Evolutionary conservation across 2,888 invertebrate species (phyloP).

Genomic region (Dynastes hyllus): DNA sequence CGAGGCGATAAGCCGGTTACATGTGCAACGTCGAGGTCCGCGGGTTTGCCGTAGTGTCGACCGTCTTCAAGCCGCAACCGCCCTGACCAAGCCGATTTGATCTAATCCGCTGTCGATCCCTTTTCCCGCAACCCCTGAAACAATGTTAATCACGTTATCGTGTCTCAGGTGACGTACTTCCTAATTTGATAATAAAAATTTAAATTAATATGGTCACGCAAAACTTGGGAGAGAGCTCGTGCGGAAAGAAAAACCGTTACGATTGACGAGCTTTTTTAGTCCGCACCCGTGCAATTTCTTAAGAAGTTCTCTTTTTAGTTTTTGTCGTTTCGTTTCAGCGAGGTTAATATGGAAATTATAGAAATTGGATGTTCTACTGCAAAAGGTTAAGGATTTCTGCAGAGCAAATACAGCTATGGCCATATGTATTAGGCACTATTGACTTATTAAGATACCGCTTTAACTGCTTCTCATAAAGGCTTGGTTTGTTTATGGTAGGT

Average conservation of each 20-base stretch:
- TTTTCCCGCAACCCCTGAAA: slow-evolving; percentile 1
- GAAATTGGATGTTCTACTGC: not conserved
- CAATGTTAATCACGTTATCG: slow-evolving; percentile 43
- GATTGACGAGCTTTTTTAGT: not conserved
- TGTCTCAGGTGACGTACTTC: slow-evolving; percentile 44
- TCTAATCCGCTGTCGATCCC: slow-evolving; percentile 20
- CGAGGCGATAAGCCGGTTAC: slow-evolving; percentile 31
- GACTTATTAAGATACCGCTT: too few species aligned
- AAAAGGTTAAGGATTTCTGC: not conserved
- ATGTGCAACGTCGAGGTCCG: not conserved
- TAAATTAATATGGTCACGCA: slow-evolving; percentile 44
- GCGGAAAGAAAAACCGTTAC: not conserved
- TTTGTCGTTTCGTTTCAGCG: not conserved
- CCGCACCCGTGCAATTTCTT: not conserved
- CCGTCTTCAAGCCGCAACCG: not conserved
- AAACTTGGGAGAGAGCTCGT: slow-evolving; percentile 1
- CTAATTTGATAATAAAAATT: slow-evolving; percentile 45
- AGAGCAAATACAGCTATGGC: not conserved
- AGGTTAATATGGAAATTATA: not conserved
- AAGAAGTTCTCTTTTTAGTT: not conserved
- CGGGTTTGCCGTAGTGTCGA: not conserved
- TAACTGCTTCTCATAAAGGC: too few species aligned
- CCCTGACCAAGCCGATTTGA: not conserved
- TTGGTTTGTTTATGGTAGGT: too few species aligned
- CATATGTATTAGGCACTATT: too few species aligned